These are phyloP conservation scores for Uromys caudimaculatus DNA, from an alignment of 2,797 vertebrate genomes.

Conservation along the genomic window DNA sequence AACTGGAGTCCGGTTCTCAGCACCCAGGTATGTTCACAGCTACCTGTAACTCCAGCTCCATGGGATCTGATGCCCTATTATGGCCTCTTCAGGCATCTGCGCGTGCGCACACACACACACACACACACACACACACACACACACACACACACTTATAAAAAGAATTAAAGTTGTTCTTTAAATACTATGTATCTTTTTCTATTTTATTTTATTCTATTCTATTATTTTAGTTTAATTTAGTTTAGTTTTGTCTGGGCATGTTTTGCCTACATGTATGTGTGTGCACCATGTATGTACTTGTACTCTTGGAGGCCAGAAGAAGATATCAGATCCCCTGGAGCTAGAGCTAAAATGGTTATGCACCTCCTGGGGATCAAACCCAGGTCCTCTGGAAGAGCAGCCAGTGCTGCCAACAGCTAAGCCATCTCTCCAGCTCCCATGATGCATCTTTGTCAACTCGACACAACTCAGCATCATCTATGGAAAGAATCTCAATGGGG, in stretches of 20 bases:
- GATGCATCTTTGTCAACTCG: not conserved
- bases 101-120: not conserved
- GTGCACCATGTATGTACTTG: too few relatives aligned
- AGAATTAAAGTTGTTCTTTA: conserved; percentile 33
- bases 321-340: not conserved
- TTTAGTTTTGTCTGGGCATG: not conserved
- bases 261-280: not conserved
- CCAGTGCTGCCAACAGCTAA: not conserved
- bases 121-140: not conserved
- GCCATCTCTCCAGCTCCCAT: not conserved
- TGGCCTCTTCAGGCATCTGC: not conserved
- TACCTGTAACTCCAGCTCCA: not conserved
- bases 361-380: not conserved
- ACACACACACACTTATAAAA: not conserved
- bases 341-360: not conserved
- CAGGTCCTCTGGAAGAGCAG: not conserved
- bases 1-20: not conserved
- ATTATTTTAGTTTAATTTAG: too few relatives aligned
- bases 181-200: not conserved
- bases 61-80: not conserved
- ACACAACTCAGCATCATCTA: not conserved
- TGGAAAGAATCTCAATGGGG: not conserved
- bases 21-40: not conserved
- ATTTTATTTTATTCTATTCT: not conserved
- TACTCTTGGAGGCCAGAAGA: not conserved